These are phyloP conservation scores for Paraescarpia echinospica DNA, from an alignment of 1,140 invertebrate species.

Conservation along the genomic window DNA sequence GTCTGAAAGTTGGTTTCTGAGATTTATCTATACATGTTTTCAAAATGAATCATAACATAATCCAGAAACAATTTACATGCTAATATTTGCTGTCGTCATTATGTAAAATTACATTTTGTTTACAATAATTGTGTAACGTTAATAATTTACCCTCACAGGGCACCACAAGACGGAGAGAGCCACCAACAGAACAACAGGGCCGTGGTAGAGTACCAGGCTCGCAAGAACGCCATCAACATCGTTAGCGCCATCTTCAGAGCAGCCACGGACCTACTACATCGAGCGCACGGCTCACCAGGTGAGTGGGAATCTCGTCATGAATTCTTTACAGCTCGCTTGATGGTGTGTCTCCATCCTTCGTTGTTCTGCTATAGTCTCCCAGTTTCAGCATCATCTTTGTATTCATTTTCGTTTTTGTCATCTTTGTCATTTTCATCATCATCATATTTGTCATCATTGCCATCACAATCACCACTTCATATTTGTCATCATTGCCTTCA, in stretches of 20 bases:
- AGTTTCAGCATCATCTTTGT: no score
- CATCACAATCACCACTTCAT: no score
- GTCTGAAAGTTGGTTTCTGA: no score
- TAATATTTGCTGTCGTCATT: no score
- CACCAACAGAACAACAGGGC: slow-evolving; percentile 67
- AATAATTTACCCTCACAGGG: slow-evolving; percentile 57
- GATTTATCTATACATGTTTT: no score
- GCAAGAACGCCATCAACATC: slow-evolving; percentile 73
- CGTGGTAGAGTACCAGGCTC: slow-evolving; percentile 71
- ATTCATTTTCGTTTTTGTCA: not conserved
- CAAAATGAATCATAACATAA: no score
- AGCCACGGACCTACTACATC: slow-evolving; percentile 71
- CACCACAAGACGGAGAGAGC: slow-evolving; percentile 68
- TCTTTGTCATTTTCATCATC: no score
- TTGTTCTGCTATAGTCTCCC: not conserved
- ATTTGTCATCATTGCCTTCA: no score
- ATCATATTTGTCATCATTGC: no score
- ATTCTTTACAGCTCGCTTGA: not conserved
- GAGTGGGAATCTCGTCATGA: slow-evolving; percentile 35
- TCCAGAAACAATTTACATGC: no score
- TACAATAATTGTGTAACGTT: not conserved
- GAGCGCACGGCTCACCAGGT: slow-evolving; percentile 66
- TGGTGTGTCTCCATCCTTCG: not conserved
- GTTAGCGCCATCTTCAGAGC: slow-evolving; percentile 73
- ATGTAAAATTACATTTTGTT: not conserved